Percentiles rank a stretch among this genome's conserved stretches.
Conservation (phyloP, 2,113 vertebrate species). For the Phalacrocorax pelagicus region DNA sequence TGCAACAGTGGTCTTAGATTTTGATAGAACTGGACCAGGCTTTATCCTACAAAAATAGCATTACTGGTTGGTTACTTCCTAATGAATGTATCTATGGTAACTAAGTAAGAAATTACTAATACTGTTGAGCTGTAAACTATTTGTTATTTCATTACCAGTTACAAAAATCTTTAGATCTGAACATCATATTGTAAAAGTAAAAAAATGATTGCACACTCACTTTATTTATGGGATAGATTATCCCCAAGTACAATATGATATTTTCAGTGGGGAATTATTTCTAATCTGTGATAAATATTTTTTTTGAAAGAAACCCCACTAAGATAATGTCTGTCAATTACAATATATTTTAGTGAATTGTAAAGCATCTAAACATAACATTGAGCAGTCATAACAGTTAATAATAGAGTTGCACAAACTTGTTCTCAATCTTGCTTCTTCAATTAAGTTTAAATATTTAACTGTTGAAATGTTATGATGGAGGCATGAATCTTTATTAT, state of each 20-base stretch:
- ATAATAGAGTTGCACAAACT: constrained; percentile 10
- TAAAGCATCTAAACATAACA: background rate
- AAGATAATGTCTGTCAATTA: background rate
- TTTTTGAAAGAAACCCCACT: background rate
- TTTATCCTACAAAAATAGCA: background rate
- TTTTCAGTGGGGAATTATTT: background rate
- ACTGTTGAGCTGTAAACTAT: background rate
- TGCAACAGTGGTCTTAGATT: background rate
- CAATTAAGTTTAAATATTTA: constrained; percentile 30
- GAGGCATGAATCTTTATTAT: background rate
- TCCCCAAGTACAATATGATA: background rate
- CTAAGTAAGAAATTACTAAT: background rate
- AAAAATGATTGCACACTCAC: background rate
- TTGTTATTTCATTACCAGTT: background rate
- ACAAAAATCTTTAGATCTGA: background rate
- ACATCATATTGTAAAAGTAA: background rate
- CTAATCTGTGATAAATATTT: background rate
- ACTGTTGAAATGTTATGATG: background rate
- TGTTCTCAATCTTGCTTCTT: constrained; percentile 1
- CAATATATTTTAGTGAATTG: background rate
- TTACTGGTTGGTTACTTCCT: background rate
- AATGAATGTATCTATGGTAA: background rate
- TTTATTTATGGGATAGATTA: background rate
- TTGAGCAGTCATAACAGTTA: background rate
- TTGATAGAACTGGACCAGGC: background rate